Evolutionary conservation across 2,888 invertebrate species (phyloP), one percentile per base, ranked within the genome.

Genomic region (Phytoseiulus persimilis): DNA sequence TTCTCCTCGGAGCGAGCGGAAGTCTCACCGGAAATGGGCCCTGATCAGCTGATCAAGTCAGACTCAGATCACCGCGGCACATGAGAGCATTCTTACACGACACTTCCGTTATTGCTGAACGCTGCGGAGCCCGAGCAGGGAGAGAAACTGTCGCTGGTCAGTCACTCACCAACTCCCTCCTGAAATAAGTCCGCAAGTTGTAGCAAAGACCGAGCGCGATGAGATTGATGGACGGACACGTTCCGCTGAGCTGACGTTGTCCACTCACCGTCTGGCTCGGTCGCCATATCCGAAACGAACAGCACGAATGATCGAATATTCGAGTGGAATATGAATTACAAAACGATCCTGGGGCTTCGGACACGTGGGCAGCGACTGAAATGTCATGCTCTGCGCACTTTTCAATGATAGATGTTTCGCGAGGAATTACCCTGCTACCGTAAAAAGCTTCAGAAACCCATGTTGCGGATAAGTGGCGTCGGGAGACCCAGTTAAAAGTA

Each of bases 11-110:
- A 87, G 87, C n/a, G 23, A 65, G 39, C 87, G 87, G 87, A 87
- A 87, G 87, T 87, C 87, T 32, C 87, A 87, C 87, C 87, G 87
- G 87, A 87, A 87, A 87, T 87, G 87, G 87, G 39, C 45, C 87
- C 87, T 87, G 87, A 87, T 87, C 87, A 87, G 87, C 87, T 87
- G 87, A 87, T 87, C 87, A 45, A 87, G 87, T 87, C 87, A 87
- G 65, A 65, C 65, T 87, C 87, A n/a, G 87, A 32, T 87, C 87
- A 87, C 45, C 32, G 87, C n/a, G 45, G 32, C 87, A 31, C 39
- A 31, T 87, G 87, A 87, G 87, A 39, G 87, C 87, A 87, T 87
- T 33, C 87, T 87, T 87, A 87, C 87, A 87, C 87, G 87, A 87
- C 87, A 87, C 87, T 87, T 87, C 87, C 87, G 87, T 45, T 32